Percentiles rank a stretch among this genome's conserved stretches.
These are phyloP conservation scores for Cynopterus brachyotis DNA, from an alignment of 2,113 vertebrate genomes.

Conservation along the genomic window DNA sequence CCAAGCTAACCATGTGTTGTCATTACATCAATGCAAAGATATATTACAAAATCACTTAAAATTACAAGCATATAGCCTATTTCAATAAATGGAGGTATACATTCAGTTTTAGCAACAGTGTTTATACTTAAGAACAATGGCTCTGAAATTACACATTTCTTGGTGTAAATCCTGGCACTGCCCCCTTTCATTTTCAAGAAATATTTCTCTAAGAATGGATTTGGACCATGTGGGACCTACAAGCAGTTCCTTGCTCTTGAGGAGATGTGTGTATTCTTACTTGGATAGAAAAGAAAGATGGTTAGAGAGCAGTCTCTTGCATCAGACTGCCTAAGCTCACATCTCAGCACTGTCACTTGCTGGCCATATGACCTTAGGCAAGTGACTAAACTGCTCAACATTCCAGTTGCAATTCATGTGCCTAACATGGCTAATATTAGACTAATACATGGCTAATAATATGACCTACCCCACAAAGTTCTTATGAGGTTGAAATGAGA, in stretches of 20 bases:
- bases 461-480: background rate
- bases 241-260: background rate
- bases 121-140: background rate
- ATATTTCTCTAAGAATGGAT: background rate
- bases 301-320: background rate
- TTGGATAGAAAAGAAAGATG: constrained; percentile 9
- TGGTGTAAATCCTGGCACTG: background rate
- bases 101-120: background rate
- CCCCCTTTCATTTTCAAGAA: background rate
- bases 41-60: background rate
- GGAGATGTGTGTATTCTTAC: background rate
- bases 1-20: background rate
- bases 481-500: constrained; percentile 17
- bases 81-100: background rate
- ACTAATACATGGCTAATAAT: background rate
- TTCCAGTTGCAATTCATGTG: background rate
- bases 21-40: background rate
- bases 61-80: background rate
- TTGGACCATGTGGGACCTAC: background rate
- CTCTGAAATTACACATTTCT: background rate
- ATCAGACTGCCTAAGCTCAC: background rate
- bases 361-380: background rate
- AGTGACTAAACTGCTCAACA: background rate
- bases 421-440: constrained; percentile 4
- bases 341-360: background rate